Evolutionary conservation across 2,113 vertebrate genomes (phyloP), one percentile per base, ranked within the genome.

Genomic region (Uria lomvia): DNA sequence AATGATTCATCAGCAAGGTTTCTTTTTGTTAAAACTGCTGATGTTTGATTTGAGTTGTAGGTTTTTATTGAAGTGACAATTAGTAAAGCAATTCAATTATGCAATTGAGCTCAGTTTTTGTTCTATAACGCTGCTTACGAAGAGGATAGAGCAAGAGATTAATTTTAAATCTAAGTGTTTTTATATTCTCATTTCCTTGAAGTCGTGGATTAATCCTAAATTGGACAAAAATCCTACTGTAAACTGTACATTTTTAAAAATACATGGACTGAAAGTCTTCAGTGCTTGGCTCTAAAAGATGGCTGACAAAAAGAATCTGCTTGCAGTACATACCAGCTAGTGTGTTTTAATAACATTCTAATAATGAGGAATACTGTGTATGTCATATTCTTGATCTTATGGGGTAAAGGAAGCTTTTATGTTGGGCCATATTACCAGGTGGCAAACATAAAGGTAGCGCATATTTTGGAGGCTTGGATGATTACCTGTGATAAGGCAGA

Each of bases 271-370:
- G 34, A 70, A 94, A 86, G 30, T 83, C n/a, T 90, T 88, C 24
- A 47, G n/a, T 89, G 42, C 50, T 94, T 88, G 67, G 14, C 58
- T 83, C 20, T 84, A 26, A n/a, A 79, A 77, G 50, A 34, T 40
- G 52, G 12, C 56, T 97, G 91, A 95, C 93, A 96, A 95, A 95
- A 96, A 97, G 92, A 97, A 96, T 92, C 92, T 96, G 63, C 94
- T 91, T 94, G 88, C 94, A 53, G 42, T 76, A 53, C 62, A 36
- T 94, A 29, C 19, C 55, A 84, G n/a, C 40, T 66, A 42, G 24
- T 53, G 15, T 92, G 71, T 90, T 88, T 90, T 68, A 67, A 24
- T 60, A 87, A 47, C 29, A 49, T 42, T 72, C 85, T 32, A 56
- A 65, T 65, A 68, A 55, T 22, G n/a, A 91, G 14, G 10, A 79